Conservation (phyloP, 2,113 vertebrate species). For the Mirza zaza region DNA sequence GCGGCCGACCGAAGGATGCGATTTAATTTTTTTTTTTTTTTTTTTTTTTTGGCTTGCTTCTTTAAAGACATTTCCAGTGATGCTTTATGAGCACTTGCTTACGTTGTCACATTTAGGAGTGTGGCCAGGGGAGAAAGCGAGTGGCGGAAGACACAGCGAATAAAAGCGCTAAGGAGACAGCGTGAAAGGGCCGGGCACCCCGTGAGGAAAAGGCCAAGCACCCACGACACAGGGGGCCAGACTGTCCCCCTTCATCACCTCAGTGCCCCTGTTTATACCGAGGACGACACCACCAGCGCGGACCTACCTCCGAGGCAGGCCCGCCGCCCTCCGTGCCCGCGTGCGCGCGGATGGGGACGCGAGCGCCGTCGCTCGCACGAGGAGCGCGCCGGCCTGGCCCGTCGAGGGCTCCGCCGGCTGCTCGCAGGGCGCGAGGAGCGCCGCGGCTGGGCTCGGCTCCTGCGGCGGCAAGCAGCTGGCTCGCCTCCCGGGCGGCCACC, state of each 20-base stretch:
- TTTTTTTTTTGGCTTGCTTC: neutral
- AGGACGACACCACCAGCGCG: rapidly evolving
- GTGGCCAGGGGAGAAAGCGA: neutral
- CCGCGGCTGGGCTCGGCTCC: neutral
- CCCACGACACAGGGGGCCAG: neutral
- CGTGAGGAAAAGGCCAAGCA: neutral
- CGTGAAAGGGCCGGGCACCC: neutral
- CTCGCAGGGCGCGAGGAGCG: neutral
- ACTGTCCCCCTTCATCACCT: neutral
- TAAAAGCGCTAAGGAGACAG: neutral
- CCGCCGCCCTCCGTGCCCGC: neutral
- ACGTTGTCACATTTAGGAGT: neutral
- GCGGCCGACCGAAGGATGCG: neutral
- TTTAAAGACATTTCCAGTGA: neutral
- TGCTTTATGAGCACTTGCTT: neutral
- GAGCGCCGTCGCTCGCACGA: neutral
- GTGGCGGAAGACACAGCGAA: neutral
- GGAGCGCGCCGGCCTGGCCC: neutral
- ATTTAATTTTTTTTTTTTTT: neutral
- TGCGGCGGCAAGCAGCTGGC: slow-evolving; percentile 53
- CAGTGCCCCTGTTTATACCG: neutral
- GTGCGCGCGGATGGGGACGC: neutral
- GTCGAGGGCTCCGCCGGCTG: neutral
- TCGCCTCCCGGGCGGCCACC: slow-evolving; percentile 27
- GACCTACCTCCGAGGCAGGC: neutral